Evolutionary conservation across 1,140 invertebrate species (phyloP), one percentile per base, ranked within the genome.

Genomic region (Ceratina japonica): DNA sequence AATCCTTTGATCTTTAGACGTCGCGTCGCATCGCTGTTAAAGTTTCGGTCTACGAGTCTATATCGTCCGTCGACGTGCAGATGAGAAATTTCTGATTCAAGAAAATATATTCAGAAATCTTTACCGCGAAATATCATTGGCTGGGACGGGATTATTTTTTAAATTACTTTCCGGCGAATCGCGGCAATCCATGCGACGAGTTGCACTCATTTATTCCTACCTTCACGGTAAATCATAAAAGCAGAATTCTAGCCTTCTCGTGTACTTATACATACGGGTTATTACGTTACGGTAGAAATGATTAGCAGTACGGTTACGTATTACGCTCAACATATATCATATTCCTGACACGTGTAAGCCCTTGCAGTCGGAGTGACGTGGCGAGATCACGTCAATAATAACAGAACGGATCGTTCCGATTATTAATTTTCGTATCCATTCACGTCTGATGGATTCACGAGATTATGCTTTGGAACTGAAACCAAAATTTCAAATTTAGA

Each of bases 1-100:
- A 8, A n/a, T 24, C 44, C 65, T 82, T 83, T 79, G 81, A 82
- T 82, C 69, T 83, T 69, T 56, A 52, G 7, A 68, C 44, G 49
- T 74, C 22, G 37, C 37, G 37, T 44, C 37, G 37, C 5, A 44
- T 44, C 37, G 37, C 51, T 37, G 27, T 58, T 22, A 56, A 18
- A 62, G 54, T 58, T 65, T 37, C 24, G 44, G 52, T 70, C 16
- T 44, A 31, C 27, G 4, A 7, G 37, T 44, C 37, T 44, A 8
- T 31, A 69, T 74, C 65, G 13, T 16, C 54, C 24, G 7, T 13
- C 52, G 37, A 31, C 22, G 70, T 58, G 49, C 59, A 49, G 73
- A 61, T 58, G 63, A 78, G 71, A 71, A 82, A 66, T 59, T 70
- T 65, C 27, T 49, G 37, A 66, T 72, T 78, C 74, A 52, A 2